These are phyloP conservation scores for Pagetopsis macropterus DNA, from an alignment of 2,797 vertebrate species.

Conservation along the genomic window DNA sequence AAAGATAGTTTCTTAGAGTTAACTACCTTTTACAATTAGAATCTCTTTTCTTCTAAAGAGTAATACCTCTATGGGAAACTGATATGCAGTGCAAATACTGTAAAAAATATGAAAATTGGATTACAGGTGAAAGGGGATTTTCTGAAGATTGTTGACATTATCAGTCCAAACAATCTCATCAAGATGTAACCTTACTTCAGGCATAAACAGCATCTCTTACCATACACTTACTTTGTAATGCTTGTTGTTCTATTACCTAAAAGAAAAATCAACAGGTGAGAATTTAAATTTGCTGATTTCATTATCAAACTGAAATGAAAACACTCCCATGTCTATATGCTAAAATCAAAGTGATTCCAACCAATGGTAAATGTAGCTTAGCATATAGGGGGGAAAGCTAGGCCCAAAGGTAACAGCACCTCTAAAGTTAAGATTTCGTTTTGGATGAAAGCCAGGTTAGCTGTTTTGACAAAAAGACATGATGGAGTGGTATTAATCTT, in stretches of 20 bases:
- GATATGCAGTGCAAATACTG: neutral
- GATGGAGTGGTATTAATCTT: neutral
- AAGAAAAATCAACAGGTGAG: neutral
- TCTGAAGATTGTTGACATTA: neutral
- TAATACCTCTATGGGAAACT: neutral
- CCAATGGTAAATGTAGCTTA: constrained; percentile 1
- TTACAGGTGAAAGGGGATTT: constrained; percentile 12
- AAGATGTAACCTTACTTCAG: neutral
- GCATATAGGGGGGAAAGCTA: neutral
- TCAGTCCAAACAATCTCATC: constrained; percentile 13
- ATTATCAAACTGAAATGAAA: neutral
- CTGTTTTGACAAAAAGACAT: neutral
- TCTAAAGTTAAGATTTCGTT: neutral
- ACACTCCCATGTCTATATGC: constrained; percentile 2
- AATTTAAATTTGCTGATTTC: no score
- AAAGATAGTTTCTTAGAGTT: constrained; percentile 14
- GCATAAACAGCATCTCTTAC: neutral
- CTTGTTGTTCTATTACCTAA: neutral
- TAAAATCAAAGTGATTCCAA: constrained; percentile 6
- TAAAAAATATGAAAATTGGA: constrained; percentile 14
- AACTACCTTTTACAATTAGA: neutral
- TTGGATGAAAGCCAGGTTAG: neutral
- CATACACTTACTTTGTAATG: neutral
- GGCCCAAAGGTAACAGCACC: neutral
- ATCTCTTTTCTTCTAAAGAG: constrained; percentile 9